Percentiles rank a stretch among this genome's conserved stretches.
phyloP scores from a whole-genome alignment of 2,888 invertebrate genomes.

The Polydrusus tereticollis region DNA sequence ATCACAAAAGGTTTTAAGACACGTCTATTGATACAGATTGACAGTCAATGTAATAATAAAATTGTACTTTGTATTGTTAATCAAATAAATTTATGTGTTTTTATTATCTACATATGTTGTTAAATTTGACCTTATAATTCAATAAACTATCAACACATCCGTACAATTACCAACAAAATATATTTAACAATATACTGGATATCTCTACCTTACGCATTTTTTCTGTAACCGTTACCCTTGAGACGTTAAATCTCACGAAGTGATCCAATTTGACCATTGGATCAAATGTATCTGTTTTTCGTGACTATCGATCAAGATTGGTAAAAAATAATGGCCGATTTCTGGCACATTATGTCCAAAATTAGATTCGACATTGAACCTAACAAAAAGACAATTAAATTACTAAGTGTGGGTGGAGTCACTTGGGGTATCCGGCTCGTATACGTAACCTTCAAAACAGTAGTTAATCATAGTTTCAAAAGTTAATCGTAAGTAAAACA shows the following conservation, averaged over 20 bases:
- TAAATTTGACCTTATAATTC: constrained; percentile 23
- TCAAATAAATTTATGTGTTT: background rate
- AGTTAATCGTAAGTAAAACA: no score
- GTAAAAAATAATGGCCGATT: constrained; percentile 27
- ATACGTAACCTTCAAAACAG: background rate
- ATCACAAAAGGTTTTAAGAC: background rate
- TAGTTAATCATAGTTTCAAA: background rate
- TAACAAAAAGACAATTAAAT: constrained; percentile 19
- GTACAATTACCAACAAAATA: constrained; percentile 16
- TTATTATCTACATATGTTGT: background rate
- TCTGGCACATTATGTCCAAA: constrained; percentile 28
- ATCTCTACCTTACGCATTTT: constrained; percentile 23
- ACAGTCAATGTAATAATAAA: background rate
- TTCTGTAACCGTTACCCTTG: constrained; percentile 23
- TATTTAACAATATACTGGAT: background rate
- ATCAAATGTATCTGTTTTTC: constrained; percentile 25
- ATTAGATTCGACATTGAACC: constrained; percentile 30
- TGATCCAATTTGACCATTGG: constrained; percentile 26
- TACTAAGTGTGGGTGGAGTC: constrained; percentile 32
- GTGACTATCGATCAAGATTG: constrained; percentile 32
- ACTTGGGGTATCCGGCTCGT: constrained; percentile 22
- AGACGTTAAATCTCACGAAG: constrained; percentile 25
- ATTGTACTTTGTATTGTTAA: background rate
- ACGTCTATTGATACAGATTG: background rate
- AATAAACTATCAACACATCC: constrained; percentile 21